Evolutionary conservation across 2,888 invertebrate genomes (phyloP), one percentile per base, ranked within the genome.

Genomic region (Abrostola tripartita): DNA sequence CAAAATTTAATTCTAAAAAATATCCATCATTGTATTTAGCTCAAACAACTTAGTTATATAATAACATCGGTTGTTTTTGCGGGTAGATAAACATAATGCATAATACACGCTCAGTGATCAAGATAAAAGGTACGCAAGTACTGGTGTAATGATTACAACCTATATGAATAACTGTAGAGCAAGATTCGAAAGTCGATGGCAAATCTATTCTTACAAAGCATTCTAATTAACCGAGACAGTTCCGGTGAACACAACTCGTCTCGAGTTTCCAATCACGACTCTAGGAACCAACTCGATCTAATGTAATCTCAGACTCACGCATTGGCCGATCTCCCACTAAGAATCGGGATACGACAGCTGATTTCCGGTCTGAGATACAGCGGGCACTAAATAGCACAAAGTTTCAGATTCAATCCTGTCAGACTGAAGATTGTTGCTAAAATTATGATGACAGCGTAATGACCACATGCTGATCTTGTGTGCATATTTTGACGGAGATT

Each of bases 271-370:
- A 85, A 89, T 89, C 85, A 82, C 80, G 79, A 70, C 76, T 82
- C 83, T 85, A 81, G 83, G 87, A 88, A 87, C 84, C 73, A 84
- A 86, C 84, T 85, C 81, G 87, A 91, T 90, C 88, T 87, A 89
- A 90, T 88, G 89, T 86, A 90, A 90, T 88, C 81, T 84, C 88
- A 88, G 85, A 84, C 85, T 81, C 87, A 89, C 84, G 82, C 88
- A 91, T 92, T 92, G 91, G 92, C 89, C 84, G 88, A 88, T 88
- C 88, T 88, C 90, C 91, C 91, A 90, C 83, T 81, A 81, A 85
- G 88, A 90, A 90, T 91, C 90, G 85, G 85, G 83, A 86, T 88
- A 84, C 85, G 93, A 93, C 93, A 92, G 91, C 89, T 93, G 92
- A 94, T 93, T 93, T 94, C 93, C 94, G 92, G 87, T 79, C 76